Conservation (phyloP, 2,888 invertebrate genomes). For the Phania funesta region DNA sequence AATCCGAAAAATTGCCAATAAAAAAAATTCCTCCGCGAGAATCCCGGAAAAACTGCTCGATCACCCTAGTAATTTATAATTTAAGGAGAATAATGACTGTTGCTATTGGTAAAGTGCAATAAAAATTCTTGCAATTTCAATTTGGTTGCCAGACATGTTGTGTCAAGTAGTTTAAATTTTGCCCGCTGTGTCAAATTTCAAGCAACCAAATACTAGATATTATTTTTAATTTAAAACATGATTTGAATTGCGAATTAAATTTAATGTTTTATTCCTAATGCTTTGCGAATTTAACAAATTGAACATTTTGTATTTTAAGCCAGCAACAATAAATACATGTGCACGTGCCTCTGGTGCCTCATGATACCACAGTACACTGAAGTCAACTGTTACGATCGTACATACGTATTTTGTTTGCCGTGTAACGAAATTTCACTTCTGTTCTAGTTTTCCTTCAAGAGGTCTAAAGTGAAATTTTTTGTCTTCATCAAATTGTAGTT, state of each 20-base stretch:
- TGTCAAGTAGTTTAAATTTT: too few relatives aligned
- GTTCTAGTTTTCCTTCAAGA: conserved; percentile 75
- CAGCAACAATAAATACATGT: neutral
- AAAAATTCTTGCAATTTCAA: too few relatives aligned
- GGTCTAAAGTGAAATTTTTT: conserved; percentile 69
- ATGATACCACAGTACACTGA: neutral
- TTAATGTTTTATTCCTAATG: neutral
- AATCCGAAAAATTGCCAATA: too few relatives aligned
- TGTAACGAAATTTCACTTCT: conserved; percentile 75
- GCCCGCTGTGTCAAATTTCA: neutral
- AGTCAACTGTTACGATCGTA: neutral
- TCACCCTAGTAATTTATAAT: too few relatives aligned
- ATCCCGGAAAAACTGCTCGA: too few relatives aligned
- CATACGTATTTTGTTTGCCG: neutral
- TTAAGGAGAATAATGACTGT: too few relatives aligned
- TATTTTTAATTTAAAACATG: conserved; percentile 19
- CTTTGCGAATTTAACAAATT: conserved; percentile 16
- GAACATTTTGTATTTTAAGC: neutral
- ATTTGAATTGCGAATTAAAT: conserved; percentile 29
- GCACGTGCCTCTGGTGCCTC: conserved; percentile 49
- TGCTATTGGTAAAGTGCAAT: too few relatives aligned
- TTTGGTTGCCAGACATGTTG: too few relatives aligned
- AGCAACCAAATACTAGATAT: neutral
- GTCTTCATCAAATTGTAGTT: conserved; percentile 12
- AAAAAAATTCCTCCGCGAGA: too few relatives aligned